A percentile compares a stretch with the other conserved stretches of the same genome.
These are phyloP conservation scores for Osmoderma eremita DNA, from an alignment of 2,888 invertebrate species.

Conservation along the genomic window DNA sequence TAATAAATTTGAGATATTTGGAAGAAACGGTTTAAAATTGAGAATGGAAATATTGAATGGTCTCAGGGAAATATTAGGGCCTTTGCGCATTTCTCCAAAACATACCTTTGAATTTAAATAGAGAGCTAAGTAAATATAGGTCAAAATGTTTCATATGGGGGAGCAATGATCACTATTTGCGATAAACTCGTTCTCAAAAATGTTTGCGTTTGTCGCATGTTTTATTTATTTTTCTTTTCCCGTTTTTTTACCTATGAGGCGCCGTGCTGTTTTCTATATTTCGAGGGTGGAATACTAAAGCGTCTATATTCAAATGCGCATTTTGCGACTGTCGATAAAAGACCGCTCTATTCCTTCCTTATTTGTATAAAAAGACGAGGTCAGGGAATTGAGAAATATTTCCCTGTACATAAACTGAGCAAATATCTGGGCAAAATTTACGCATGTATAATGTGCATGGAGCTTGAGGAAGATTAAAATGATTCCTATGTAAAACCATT, in stretches of 20 bases:
- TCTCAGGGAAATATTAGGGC: not conserved
- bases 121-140: constrained; percentile 41
- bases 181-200: constrained; percentile 54
- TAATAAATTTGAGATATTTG: no score
- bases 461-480: no score
- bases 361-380: constrained; percentile 15
- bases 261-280: constrained; percentile 55
- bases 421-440: no score
- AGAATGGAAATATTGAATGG: no score
- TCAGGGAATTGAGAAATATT: not conserved
- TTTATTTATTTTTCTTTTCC: constrained; percentile 56
- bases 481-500: no score
- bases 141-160: constrained; percentile 41
- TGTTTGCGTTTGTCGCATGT: constrained; percentile 58
- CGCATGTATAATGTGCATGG: no score
- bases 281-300: constrained; percentile 51
- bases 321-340: constrained; percentile 29
- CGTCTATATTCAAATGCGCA: constrained; percentile 47
- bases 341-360: constrained; percentile 12
- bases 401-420: not conserved
- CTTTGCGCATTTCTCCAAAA: not conserved
- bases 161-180: constrained; percentile 47
- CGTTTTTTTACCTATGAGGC: constrained; percentile 51
- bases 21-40: no score
- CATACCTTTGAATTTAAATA: constrained; percentile 40